These are phyloP conservation scores for Nipponacmea schrenckii DNA, from an alignment of 2,888 invertebrate genomes.

Conservation along the genomic window DNA sequence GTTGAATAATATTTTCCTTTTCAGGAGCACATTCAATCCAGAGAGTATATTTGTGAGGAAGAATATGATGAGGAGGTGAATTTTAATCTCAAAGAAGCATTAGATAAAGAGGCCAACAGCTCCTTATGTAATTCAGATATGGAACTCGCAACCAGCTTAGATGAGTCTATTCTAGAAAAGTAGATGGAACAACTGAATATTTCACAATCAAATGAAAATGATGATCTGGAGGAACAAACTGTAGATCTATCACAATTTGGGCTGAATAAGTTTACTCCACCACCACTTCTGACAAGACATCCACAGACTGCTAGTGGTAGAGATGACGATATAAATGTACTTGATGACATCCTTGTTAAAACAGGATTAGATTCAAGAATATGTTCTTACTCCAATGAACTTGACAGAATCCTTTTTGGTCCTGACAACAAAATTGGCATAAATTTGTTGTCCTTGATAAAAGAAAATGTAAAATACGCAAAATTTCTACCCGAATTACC, in stretches of 20 bases:
- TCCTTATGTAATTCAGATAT: too few species aligned
- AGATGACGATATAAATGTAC: constrained; percentile 28
- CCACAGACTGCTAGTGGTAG: constrained; percentile 35
- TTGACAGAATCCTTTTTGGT: neutral
- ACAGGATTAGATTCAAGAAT: neutral
- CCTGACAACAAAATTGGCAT: constrained; percentile 11
- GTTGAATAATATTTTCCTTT: too few species aligned
- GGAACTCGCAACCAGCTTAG: too few species aligned
- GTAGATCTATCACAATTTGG: constrained; percentile 8
- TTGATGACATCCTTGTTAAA: constrained; percentile 9
- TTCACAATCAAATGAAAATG: too few species aligned
- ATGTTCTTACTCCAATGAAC: neutral
- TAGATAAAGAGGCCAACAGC: too few species aligned
- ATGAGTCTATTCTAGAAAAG: too few species aligned
- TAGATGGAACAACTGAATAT: too few species aligned
- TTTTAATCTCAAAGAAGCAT: too few species aligned
- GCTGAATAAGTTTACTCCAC: constrained; percentile 22
- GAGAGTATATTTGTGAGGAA: too few species aligned
- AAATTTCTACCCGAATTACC: constrained; percentile 10
- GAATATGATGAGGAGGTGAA: too few species aligned
- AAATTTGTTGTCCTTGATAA: constrained; percentile 3
- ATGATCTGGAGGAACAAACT: too few species aligned
- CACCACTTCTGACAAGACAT: constrained; percentile 26
- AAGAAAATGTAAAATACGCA: neutral
- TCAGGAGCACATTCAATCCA: too few species aligned